Evolutionary conservation across 2,113 vertebrate species (phyloP).

Genomic region (Xenopus tropicalis): UCB_Xtro_10.0 CM004445.2:55620501-55621000

Average conservation of each 20-base stretch:
- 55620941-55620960: slow-evolving; percentile 59
- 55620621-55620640: no score
- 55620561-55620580: no score
- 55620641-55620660: no score
- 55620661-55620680: no score
- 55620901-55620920: slow-evolving; percentile 58
- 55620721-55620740: slow-evolving; percentile 58
- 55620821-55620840: slow-evolving; percentile 62
- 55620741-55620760: slow-evolving; percentile 62
- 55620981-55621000: slow-evolving; percentile 46
- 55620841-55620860: slow-evolving; percentile 65
- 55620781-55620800: slow-evolving; percentile 70
- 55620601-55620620: no score
- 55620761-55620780: slow-evolving; percentile 67
- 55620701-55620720: no score
- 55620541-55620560: no score
- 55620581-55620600: no score
- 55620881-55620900: slow-evolving; percentile 60
- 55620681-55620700: no score
- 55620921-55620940: slow-evolving; percentile 62
- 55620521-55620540: no score
- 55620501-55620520: no score
- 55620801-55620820: slow-evolving; percentile 66
- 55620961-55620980: slow-evolving; percentile 59
- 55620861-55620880: slow-evolving; percentile 64